phyloP scores from a whole-genome alignment of 2,113 vertebrate species.

The Epinephelus moara region DNA sequence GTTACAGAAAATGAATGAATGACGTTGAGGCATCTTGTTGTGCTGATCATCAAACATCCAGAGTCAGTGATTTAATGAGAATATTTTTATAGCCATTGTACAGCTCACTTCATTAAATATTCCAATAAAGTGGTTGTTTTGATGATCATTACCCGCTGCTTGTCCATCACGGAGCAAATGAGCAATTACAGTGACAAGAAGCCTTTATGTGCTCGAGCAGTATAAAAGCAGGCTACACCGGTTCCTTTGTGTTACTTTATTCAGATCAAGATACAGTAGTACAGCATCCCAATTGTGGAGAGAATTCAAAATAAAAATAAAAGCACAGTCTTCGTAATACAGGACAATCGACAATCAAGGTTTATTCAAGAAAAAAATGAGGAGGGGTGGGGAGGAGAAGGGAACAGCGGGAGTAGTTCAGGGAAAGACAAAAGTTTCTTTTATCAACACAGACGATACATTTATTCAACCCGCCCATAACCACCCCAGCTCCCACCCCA shows the following conservation, averaged over 20 bases:
- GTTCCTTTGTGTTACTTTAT: constrained; percentile 79
- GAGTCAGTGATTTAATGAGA: neutral
- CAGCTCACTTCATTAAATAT: neutral
- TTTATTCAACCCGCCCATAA: constrained; percentile 66
- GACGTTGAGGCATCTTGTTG: neutral
- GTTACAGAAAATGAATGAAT: no score
- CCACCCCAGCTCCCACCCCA: constrained; percentile 53
- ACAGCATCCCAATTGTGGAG: constrained; percentile 75
- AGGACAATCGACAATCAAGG: constrained; percentile 76
- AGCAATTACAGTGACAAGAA: neutral
- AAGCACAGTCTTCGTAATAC: constrained; percentile 72
- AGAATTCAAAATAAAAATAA: constrained; percentile 75
- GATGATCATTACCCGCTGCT: neutral
- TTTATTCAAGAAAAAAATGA: constrained; percentile 74
- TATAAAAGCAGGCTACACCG: neutral
- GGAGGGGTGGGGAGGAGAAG: neutral
- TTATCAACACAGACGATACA: constrained; percentile 62
- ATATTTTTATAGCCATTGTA: neutral
- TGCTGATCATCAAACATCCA: neutral
- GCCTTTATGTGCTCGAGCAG: neutral
- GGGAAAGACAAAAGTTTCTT: constrained; percentile 56
- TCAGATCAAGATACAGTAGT: constrained; percentile 81
- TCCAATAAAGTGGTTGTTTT: neutral
- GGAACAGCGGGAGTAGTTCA: constrained; percentile 32
- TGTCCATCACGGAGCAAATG: neutral